phyloP scores from a whole-genome alignment of 2,113 vertebrate species.

The pig (Sus scrofa) region DNA sequence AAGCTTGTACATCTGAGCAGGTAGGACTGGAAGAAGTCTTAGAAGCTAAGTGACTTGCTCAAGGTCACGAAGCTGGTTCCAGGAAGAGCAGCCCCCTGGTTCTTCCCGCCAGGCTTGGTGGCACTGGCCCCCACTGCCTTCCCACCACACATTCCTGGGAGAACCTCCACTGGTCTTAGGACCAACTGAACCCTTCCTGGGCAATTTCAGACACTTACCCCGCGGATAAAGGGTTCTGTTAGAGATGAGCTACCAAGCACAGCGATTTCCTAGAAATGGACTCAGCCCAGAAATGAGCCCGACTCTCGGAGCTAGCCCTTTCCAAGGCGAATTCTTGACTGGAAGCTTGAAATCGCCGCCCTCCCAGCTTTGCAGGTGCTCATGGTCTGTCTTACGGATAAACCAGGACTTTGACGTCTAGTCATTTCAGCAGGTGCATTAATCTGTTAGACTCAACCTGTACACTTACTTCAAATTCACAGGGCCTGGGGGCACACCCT shows the following conservation, averaged over 20 bases:
- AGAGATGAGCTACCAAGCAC: neutral
- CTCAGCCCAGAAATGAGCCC: neutral
- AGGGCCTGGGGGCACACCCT: rapidly evolving
- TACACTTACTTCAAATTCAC: neutral
- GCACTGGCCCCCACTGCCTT: rapidly evolving
- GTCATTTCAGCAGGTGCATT: neutral
- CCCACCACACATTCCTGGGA: neutral
- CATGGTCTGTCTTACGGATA: neutral
- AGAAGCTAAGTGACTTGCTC: neutral
- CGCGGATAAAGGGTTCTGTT: neutral
- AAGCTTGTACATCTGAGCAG: neutral
- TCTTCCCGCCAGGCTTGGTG: neutral
- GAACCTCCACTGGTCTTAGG: neutral
- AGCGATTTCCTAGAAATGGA: neutral
- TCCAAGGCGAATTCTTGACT: neutral
- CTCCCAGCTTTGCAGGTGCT: neutral
- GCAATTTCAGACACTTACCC: neutral
- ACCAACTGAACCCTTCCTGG: neutral
- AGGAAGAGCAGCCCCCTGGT: neutral
- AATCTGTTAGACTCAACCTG: neutral
- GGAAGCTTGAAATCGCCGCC: neutral
- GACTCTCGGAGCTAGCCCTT: neutral
- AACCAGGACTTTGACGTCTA: no score
- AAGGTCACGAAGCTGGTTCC: neutral
- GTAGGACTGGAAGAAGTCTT: neutral